Evolutionary conservation across 2,797 vertebrate species (phyloP).

Genomic region (Danio kyathit): DNA sequence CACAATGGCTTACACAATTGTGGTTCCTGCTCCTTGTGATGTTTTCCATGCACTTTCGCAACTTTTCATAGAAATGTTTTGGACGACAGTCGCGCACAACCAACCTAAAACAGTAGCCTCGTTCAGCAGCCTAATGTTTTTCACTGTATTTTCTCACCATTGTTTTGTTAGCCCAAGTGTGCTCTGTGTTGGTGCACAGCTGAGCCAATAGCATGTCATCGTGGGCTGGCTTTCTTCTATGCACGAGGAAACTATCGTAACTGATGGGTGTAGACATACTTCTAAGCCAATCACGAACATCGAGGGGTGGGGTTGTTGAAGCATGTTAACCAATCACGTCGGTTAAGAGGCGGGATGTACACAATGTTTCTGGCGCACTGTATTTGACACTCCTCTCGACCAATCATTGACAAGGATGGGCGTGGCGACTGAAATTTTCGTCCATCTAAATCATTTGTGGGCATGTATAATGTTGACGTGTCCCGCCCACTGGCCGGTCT

Average conservation of each 20-base stretch:
- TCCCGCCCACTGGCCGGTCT: slow-evolving; percentile 86
- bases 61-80: slow-evolving; percentile 54
- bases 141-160: slow-evolving; percentile 40
- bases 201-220: slow-evolving; percentile 74
- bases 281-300: slow-evolving; percentile 64
- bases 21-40: neutral
- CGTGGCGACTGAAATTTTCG: neutral
- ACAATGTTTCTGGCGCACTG: slow-evolving; percentile 10
- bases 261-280: slow-evolving; percentile 62
- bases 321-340: slow-evolving; percentile 65
- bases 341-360: slow-evolving; percentile 46
- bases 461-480: slow-evolving; percentile 69
- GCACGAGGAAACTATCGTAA: slow-evolving; percentile 79
- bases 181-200: slow-evolving; percentile 32
- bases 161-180: slow-evolving; percentile 24
- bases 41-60: slow-evolving; percentile 3
- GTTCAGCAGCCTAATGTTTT: slow-evolving; percentile 46
- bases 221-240: slow-evolving; percentile 74
- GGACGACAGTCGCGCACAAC: slow-evolving; percentile 21
- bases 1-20: neutral
- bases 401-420: slow-evolving; percentile 60
- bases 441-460: slow-evolving; percentile 68
- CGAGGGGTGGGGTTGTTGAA: slow-evolving; percentile 53
- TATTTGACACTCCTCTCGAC: slow-evolving; percentile 56
- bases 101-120: slow-evolving; percentile 47